Percentiles rank a stretch among this genome's conserved stretches.
Conservation (phyloP, 92 coral and sea anemone genomes). For the Palythoa grandis region DNA sequence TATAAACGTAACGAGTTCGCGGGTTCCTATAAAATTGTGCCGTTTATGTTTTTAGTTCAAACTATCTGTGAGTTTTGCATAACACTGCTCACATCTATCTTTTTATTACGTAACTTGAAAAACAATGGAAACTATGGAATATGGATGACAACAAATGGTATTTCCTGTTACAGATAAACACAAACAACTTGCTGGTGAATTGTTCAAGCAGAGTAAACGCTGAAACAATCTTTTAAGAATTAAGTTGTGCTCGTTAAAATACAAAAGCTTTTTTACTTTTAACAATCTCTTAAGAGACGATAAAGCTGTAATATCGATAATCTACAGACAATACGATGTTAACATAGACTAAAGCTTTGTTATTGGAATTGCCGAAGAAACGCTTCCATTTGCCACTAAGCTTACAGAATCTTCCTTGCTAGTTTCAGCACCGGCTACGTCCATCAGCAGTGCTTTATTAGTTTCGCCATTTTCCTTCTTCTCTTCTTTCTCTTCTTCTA, state of each 20-base stretch:
- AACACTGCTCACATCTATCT: no score
- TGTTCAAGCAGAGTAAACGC: background rate
- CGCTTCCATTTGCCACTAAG: conserved; percentile 22
- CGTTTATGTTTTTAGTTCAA: no score
- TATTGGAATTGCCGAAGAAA: background rate
- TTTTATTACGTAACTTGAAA: no score
- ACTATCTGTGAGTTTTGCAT: no score
- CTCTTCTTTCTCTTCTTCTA: conserved; percentile 25
- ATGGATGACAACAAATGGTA: no score
- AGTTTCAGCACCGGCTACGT: background rate
- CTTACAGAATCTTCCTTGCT: background rate
- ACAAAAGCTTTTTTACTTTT: background rate
- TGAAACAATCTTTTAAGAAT: no score
- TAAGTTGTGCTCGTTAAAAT: background rate
- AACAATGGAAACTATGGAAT: no score
- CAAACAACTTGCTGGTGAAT: background rate
- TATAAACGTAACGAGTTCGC: no score
- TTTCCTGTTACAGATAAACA: no score
- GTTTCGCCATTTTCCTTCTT: conserved; percentile 10
- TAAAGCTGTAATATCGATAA: background rate
- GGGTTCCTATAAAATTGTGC: no score
- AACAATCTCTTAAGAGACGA: background rate
- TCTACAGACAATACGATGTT: background rate
- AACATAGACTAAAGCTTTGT: conserved; percentile 17
- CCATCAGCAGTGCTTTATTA: conserved; percentile 6